Evolutionary conservation across 2,113 vertebrate genomes (phyloP).

Genomic region (Lycocorax pyrrhopterus): DNA sequence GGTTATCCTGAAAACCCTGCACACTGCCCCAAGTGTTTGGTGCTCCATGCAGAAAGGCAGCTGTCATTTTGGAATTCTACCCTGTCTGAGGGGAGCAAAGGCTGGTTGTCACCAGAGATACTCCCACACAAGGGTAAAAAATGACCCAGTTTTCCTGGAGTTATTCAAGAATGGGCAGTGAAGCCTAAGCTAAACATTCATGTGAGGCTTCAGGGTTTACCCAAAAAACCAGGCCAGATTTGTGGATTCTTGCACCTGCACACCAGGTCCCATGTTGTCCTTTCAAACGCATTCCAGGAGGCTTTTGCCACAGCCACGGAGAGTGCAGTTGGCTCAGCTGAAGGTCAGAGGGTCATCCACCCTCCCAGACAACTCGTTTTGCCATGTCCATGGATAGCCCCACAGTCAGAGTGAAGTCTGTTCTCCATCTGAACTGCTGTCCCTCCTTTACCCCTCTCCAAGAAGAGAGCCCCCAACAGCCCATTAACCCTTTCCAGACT

Average conservation of each 20-base stretch:
- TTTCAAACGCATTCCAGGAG: not conserved
- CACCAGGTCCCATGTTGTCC: not conserved
- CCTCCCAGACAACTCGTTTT: not conserved
- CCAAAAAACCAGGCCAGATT: not conserved
- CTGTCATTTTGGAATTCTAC: not conserved
- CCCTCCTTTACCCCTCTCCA: not conserved
- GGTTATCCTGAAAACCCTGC: not conserved
- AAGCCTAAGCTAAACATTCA: not conserved
- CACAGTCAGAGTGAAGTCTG: not conserved
- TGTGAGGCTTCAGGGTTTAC: not conserved
- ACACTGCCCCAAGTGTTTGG: not conserved
- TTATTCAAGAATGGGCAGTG: not conserved
- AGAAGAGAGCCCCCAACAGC: not conserved
- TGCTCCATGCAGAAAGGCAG: not conserved
- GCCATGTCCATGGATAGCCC: fast-evolving
- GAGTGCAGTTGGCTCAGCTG: not conserved
- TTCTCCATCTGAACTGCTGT: not conserved
- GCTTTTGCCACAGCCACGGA: not conserved
- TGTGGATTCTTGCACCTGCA: not conserved
- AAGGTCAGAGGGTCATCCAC: not conserved
- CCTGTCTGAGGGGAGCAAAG: not conserved
- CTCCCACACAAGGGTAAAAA: not conserved
- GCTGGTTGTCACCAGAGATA: not conserved
- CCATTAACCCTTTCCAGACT: slow-evolving; percentile 40
- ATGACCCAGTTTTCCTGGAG: not conserved